Base-by-base conservation (phyloP, 1,140 invertebrate genomes). In the Apis florea region DNA sequence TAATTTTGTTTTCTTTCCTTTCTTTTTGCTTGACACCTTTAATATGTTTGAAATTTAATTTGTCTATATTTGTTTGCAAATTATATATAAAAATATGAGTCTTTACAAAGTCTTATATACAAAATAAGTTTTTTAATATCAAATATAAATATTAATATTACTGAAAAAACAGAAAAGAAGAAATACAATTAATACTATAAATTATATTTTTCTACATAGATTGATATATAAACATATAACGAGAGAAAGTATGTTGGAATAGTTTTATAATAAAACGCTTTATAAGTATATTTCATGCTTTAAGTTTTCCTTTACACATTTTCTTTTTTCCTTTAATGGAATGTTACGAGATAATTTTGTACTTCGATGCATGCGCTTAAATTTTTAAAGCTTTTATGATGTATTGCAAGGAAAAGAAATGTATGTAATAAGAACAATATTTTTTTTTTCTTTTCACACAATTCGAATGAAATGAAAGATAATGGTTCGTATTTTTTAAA, bases 221-320 rank as follows among this genome's bases (percentile, higher is more conserved):
- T 68, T 56, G 53, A 82, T 85, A 83, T 51, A 80, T n/a, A 56
- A 82, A 85, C 76, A 79, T 88, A 82, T 88, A 79, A 76, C 75
- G 69, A 66, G 56, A 75, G 26, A 71, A 79, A 84, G 61, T 72
- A 77, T 86, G 77, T 83, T 83, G 69, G 49, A 86, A 87, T 84
- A 85, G 61, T 86, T 89, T 83, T 87, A 89, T 82, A 90, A 90
- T 89, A 90, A 89, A 90, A 90, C 26, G 64, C 86, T 89, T 89
- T 86, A 85, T 85, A 79, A 84, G 81, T 83, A 72, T 59, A 64
- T 84, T 51, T 82, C 58, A 78, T 72, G 77, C 85, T 89, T 88
- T 84, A 88, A 84, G 76, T 85, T 86, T 82, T 70, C 73, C 79
- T 86, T 85, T 84, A 83, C 69, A 85, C 82, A 79, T 78, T 53